Percentiles rank a stretch among this genome's conserved stretches.
phyloP scores from a whole-genome alignment of 1,140 invertebrate species.

The Elysia chlorotica region DNA sequence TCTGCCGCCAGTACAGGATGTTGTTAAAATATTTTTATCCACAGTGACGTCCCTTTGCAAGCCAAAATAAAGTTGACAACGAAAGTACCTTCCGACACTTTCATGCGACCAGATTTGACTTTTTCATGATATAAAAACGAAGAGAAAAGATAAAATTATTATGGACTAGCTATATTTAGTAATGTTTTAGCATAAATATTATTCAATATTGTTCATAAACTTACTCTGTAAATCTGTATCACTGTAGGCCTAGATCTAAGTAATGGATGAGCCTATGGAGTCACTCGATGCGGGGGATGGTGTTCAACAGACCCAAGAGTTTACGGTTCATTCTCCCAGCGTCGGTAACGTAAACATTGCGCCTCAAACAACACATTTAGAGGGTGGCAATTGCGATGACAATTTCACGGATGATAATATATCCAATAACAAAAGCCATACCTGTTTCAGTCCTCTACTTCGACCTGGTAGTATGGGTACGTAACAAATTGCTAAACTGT shows the following conservation, averaged over 20 bases:
- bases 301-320: constrained; percentile 23
- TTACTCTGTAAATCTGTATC: no score
- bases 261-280: constrained; percentile 47
- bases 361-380: not conserved
- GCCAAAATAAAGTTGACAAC: no score
- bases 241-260: no score
- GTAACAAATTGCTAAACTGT: no score
- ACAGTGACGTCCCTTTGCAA: no score
- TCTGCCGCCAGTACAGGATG: no score
- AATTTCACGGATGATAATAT: constrained; percentile 17
- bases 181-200: no score
- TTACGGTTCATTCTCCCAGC: constrained; percentile 23
- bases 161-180: no score
- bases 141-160: not conserved
- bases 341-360: not conserved
- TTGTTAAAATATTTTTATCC: no score
- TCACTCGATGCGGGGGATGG: constrained; percentile 27
- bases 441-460: constrained; percentile 27
- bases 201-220: no score
- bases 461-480: constrained; percentile 51
- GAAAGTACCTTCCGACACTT: no score
- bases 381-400: not conserved
- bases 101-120: no score
- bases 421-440: constrained; percentile 19
- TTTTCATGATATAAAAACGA: not conserved